phyloP scores from a whole-genome alignment of 2,797 vertebrate species.

The Pseudopleuronectes americanus region DNA sequence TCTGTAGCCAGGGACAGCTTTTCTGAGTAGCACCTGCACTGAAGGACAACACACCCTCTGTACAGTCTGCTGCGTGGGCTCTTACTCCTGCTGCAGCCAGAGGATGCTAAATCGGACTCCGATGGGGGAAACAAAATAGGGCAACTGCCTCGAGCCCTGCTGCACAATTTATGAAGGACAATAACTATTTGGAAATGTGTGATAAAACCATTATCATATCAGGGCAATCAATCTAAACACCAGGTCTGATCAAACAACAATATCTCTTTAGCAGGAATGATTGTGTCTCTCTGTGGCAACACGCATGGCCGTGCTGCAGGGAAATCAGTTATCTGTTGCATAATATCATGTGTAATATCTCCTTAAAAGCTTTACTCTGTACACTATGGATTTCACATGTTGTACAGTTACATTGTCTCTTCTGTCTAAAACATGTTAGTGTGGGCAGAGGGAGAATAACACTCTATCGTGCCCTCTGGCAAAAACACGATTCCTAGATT shows the following conservation, averaged over 20 bases:
- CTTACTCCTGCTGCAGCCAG: constrained; percentile 53
- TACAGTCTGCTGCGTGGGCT: constrained; percentile 49
- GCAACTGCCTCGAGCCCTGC: constrained; percentile 12
- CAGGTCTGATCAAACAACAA: background rate
- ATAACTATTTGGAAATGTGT: constrained; percentile 29
- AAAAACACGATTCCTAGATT: constrained; percentile 26
- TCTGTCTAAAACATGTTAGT: constrained; percentile 6
- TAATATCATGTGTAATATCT: constrained; percentile 38
- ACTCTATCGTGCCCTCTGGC: constrained; percentile 21
- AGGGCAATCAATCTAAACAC: constrained; percentile 2
- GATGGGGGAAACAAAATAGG: constrained; percentile 27
- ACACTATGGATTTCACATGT: constrained; percentile 28
- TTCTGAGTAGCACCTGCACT: constrained; percentile 51
- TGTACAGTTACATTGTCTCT: constrained; percentile 24
- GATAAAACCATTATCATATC: constrained; percentile 22
- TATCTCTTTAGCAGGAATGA: constrained; percentile 1
- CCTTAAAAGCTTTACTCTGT: constrained; percentile 51
- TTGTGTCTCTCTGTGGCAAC: background rate
- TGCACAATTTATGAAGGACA: constrained; percentile 28
- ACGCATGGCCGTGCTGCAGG: constrained; percentile 14
- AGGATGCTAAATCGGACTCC: constrained; percentile 54
- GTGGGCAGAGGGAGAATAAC: constrained; percentile 24
- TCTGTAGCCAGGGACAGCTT: constrained; percentile 24
- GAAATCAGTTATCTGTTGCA: constrained; percentile 33
- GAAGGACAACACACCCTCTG: constrained; percentile 59